A percentile compares a stretch with the other conserved stretches of the same genome.
Conservation (phyloP, 2,113 vertebrate genomes). For the Ceratotherium simum region DNA sequence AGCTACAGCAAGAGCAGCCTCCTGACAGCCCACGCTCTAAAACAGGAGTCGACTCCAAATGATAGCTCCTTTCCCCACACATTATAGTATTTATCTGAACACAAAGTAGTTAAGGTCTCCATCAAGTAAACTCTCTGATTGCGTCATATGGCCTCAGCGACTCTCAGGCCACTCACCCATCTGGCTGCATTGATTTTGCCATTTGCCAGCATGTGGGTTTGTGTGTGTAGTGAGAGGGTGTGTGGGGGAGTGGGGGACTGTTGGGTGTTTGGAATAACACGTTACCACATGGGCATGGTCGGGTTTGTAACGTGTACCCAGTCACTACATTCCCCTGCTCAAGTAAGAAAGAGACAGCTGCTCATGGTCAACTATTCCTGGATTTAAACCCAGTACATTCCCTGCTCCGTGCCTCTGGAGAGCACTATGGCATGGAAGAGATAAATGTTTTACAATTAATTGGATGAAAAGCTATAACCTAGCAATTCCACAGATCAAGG, state of each 20-base stretch:
- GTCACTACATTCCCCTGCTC: background rate
- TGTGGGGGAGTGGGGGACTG: constrained; percentile 1
- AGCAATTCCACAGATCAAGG: background rate
- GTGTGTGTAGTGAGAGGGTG: constrained; percentile 27
- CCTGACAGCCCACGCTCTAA: constrained; percentile 30
- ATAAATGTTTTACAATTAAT: constrained; percentile 1
- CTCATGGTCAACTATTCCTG: background rate
- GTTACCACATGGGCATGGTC: constrained; percentile 67
- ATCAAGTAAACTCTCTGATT: constrained; percentile 56
- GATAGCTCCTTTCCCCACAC: background rate
- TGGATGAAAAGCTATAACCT: constrained; percentile 1
- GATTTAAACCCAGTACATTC: background rate
- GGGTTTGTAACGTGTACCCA: background rate
- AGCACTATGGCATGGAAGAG: background rate
- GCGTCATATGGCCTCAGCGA: constrained; percentile 68
- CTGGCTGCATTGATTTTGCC: constrained; percentile 79
- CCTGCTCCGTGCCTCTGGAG: background rate
- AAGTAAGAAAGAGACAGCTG: rapidly evolving
- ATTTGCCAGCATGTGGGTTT: constrained; percentile 85
- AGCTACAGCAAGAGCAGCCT: background rate
- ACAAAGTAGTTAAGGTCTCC: constrained; percentile 60
- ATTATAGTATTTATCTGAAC: constrained; percentile 19
- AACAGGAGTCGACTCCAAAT: constrained; percentile 6
- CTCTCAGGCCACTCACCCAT: constrained; percentile 77
- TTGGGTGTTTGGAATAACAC: constrained; percentile 83